Evolutionary conservation across 2,113 vertebrate species (phyloP).

Genomic region (Mobula birostris): DNA sequence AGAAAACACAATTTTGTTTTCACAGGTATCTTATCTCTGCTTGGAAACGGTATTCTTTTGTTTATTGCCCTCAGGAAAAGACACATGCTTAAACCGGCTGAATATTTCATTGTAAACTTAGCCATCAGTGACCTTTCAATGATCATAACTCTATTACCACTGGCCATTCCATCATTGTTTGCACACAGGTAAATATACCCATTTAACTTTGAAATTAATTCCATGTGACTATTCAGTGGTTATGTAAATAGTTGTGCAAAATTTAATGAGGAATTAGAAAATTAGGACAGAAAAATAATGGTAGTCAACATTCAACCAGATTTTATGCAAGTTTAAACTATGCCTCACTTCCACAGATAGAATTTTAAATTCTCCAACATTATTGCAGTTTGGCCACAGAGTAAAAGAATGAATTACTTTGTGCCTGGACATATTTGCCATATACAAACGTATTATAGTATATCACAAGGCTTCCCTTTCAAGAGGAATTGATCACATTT

Average conservation of each 20-base stretch:
- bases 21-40: constrained; percentile 62
- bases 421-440: no score
- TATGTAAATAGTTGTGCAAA: not conserved
- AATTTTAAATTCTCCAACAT: not conserved
- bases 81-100: constrained; percentile 69
- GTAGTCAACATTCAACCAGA: not conserved
- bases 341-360: not conserved
- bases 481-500: no score
- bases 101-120: constrained; percentile 75
- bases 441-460: no score
- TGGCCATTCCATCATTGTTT: constrained; percentile 67
- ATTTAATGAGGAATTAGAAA: not conserved
- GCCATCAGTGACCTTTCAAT: constrained; percentile 74
- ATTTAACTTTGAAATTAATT: not conserved
- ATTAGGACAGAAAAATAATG: not conserved
- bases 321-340: not conserved
- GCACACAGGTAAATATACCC: constrained; percentile 62
- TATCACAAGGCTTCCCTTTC: no score
- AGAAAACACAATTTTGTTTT: constrained; percentile 7
- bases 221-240: not conserved
- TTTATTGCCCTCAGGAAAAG: constrained; percentile 73
- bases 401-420: no score
- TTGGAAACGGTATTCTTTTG: constrained; percentile 67
- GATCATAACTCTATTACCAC: constrained; percentile 65
- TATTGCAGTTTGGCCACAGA: no score